Percentiles rank a stretch among this genome's conserved stretches.
Conservation (phyloP, 2,797 vertebrate species). For the Australoheros facetus region DNA sequence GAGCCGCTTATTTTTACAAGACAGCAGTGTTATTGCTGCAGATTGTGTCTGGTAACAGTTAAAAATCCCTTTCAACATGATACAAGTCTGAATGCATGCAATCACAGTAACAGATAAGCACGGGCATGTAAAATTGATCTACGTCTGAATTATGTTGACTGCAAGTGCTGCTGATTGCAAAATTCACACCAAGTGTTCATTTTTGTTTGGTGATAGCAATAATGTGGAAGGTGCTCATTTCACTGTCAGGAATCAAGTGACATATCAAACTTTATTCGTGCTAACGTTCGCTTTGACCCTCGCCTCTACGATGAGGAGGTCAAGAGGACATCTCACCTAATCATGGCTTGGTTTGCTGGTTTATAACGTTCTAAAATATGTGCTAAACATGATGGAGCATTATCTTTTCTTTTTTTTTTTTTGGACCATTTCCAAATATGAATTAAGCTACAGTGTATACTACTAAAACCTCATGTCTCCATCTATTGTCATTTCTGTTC, state of each 20-base stretch:
- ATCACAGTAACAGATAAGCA: background rate
- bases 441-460: background rate
- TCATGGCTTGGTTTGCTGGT: background rate
- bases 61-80: background rate
- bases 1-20: background rate
- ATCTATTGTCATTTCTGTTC: background rate
- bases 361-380: background rate
- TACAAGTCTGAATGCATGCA: background rate
- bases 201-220: slow-evolving; percentile 27
- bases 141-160: background rate
- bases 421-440: background rate
- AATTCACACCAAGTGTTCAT: slow-evolving; percentile 46
- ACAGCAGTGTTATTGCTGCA: background rate
- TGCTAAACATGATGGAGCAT: background rate
- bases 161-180: slow-evolving; percentile 2
- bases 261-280: slow-evolving; percentile 25
- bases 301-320: background rate
- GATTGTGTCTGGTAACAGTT: background rate
- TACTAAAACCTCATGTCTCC: background rate
- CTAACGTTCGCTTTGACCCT: slow-evolving; percentile 5
- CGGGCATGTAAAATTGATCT: background rate
- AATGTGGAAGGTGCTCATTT: slow-evolving; percentile 2
- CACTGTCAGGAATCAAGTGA: slow-evolving; percentile 38
- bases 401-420: background rate
- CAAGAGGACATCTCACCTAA: background rate